Evolutionary conservation across 1,140 invertebrate genomes (phyloP), one percentile per base, ranked within the genome.

Genomic region (Magallana gigas): DNA sequence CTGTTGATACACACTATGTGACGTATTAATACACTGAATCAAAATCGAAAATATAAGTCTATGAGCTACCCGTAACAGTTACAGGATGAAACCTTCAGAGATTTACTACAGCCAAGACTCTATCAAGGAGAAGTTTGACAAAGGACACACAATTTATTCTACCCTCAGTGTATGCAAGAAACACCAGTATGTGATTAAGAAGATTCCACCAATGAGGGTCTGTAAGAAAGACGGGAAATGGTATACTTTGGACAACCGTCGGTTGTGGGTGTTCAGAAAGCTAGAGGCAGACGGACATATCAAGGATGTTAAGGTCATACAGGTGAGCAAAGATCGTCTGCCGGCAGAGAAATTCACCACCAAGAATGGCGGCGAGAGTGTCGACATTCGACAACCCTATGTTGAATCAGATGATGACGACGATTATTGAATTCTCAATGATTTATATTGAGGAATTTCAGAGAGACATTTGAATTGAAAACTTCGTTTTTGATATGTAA

Each of bases 251-350:
- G 85, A 89, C 60, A 89, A 89, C n/a, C 68, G 88, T 8, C 60
- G 88, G 36, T 85, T 89, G 9, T 89, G 88, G 88, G 84, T 89
- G 3, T 89, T 89, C 48, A 85, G 57, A 58, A 60, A 82, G 1
- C 59, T 87, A 8, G 85, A 89, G 80, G 29, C 12, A 9, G 18
- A 81, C 8, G 86, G 86, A 1, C 7, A 71, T 58, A 83, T 85
- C 8, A 59, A 56, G 23, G 57, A 85, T 71, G 36, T 88, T n/a
- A 36, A n/a, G 7, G 84, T 90, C 9, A 76, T 56, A 23, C 36
- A 56, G 3, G 56, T 84, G 0, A 81, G 60, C 18, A 23, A 16
- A 7, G 9, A 56, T 60, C 14, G 36, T 11, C 18, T 83, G n/a
- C 8, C 59, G 11, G 60, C 18, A 5, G 60, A 12, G 0, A 88